Evolutionary conservation across 64 coral and sea anemone species (phyloP).

Genomic region (Montipora foliosa): DNA sequence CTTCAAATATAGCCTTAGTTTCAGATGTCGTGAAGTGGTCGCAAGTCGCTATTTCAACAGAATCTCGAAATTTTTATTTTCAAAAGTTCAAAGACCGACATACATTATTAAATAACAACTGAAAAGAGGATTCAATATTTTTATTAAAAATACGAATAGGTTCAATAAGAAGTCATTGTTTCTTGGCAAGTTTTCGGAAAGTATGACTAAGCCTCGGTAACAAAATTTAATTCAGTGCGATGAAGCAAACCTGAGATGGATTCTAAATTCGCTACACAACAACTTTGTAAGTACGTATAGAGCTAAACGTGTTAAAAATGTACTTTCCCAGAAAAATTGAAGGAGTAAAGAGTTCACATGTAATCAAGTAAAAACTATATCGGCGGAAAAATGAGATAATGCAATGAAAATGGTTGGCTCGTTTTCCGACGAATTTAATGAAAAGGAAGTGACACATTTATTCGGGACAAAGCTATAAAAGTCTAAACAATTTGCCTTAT

Average conservation of each 20-base stretch:
- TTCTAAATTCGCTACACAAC: background rate
- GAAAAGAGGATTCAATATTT: no score
- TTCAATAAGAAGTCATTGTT: no score
- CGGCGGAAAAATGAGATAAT: background rate
- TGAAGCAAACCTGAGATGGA: background rate
- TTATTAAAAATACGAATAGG: no score
- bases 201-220: background rate
- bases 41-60: no score
- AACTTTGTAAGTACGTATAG: background rate
- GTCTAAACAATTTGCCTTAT: no score
- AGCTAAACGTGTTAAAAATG: background rate
- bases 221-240: background rate
- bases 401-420: background rate
- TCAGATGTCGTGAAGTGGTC: no score
- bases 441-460: background rate
- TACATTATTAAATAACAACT: no score
- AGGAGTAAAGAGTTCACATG: background rate
- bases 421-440: no score
- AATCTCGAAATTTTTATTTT: no score
- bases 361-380: background rate
- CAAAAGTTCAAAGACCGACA: no score
- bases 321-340: background rate
- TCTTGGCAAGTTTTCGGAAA: no score
- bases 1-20: no score
- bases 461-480: background rate